Evolutionary conservation across 2,888 invertebrate genomes (phyloP), one percentile per base, ranked within the genome.

Genomic region (Smittia sp.): DNA sequence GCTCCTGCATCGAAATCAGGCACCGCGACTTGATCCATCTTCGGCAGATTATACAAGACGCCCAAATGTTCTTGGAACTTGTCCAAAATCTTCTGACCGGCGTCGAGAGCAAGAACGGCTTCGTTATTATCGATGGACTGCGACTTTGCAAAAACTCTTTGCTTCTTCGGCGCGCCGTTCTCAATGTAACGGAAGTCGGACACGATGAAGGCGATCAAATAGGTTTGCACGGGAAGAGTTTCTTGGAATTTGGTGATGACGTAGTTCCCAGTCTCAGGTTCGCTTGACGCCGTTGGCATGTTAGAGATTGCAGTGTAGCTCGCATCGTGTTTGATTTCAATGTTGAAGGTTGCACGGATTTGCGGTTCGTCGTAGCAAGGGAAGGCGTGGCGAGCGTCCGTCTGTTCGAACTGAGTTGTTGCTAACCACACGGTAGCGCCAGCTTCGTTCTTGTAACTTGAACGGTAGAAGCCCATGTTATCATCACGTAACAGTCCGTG

Each of bases 21-120:
- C 9, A 96, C 87, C 0, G 93, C 93, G 1, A 91, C 90, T 90
- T 95, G 92, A 80, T 96, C 95, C 77, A 93, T 86, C 82, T 95
- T 94, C 0, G 90, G 88, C 20, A 94, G 78, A 0, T 90, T 88
- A 77, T 91, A 95, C 20, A 87, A 82, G 25, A 92, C 88, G 75
- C 86, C 85, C 78, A 93, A 93, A 76, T 90, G 91, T 0, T 87
- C 84, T 74, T 90, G 90, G 67, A 90, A 85, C 76, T 87, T 88
- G 24, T 85, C 84, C 1, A 95, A 81, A 2, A 92, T 87, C 76
- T 86, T 85, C 0, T 90, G 88, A 0, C 93, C 93, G 0, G 91
- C 87, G 2, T 89, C 84, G 13, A 92, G 80, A 0, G 94, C 92
- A 76, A 90, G 91, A 1, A 87, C 84, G 0, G 91, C 89, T 1